Evolutionary conservation across 2,888 invertebrate species (phyloP).

Genomic region (Aquatica leii): DNA sequence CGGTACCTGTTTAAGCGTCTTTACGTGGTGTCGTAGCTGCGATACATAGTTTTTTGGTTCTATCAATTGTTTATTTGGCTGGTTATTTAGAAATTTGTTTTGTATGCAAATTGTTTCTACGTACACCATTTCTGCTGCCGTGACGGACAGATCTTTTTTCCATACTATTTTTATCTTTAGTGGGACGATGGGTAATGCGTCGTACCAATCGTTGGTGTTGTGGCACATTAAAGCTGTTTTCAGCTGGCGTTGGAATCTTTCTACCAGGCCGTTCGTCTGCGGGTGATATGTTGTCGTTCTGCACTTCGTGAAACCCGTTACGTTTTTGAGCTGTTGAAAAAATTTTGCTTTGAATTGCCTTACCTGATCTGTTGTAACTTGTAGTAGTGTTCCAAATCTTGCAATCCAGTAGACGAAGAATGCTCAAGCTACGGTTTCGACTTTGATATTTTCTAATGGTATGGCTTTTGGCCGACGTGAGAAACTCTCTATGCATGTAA

Average conservation of each 20-base stretch:
- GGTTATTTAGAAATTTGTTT: not conserved
- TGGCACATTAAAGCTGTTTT: too few species aligned
- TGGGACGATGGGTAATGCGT: not conserved
- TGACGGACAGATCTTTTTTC: not conserved
- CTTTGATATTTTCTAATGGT: slow-evolving; percentile 54
- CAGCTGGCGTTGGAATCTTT: too few species aligned
- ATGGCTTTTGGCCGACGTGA: slow-evolving; percentile 47
- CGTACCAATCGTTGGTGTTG: slow-evolving; percentile 1
- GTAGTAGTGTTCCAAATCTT: too few species aligned
- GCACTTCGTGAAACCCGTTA: too few species aligned
- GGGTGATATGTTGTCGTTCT: too few species aligned
- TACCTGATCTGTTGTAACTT: too few species aligned
- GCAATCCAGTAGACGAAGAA: too few species aligned
- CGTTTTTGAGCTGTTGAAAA: too few species aligned
- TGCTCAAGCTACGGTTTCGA: slow-evolving; percentile 52
- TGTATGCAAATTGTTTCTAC: not conserved
- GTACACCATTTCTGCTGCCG: not conserved
- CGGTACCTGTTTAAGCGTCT: too few species aligned
- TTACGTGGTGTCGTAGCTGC: not conserved
- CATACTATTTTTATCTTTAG: not conserved
- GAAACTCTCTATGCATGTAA: too few species aligned
- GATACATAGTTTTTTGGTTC: not conserved
- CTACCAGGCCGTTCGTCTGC: too few species aligned
- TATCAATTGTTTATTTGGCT: not conserved
- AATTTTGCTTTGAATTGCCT: too few species aligned